These are phyloP conservation scores for Microcebus ravelobensis DNA, from an alignment of 2,113 vertebrate species.

Conservation along the genomic window DNA sequence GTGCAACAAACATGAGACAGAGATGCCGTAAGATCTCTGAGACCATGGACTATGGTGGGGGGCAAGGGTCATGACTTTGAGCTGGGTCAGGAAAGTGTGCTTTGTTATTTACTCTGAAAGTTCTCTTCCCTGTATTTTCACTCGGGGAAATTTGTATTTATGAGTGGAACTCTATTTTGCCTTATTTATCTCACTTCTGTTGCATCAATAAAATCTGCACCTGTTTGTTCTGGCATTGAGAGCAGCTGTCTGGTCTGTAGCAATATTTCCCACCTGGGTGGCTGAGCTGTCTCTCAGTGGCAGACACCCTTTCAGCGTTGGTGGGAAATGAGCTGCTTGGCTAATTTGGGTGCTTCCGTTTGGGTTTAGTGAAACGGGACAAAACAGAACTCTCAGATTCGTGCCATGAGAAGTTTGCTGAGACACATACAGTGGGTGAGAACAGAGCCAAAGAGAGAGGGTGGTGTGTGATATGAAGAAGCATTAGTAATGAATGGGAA, in stretches of 20 bases:
- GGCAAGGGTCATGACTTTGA: background rate
- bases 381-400: background rate
- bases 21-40: background rate
- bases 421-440: background rate
- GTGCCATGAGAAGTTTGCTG: slow-evolving; percentile 21
- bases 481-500: slow-evolving; percentile 77
- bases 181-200: slow-evolving; percentile 79
- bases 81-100: background rate
- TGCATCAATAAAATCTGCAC: slow-evolving; percentile 83
- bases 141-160: slow-evolving; percentile 65
- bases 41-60: background rate
- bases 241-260: slow-evolving; percentile 69
- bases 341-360: slow-evolving; percentile 74
- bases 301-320: slow-evolving; percentile 51
- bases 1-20: background rate
- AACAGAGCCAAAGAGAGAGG: background rate
- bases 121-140: background rate
- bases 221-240: slow-evolving; percentile 85
- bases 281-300: slow-evolving; percentile 69
- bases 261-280: slow-evolving; percentile 82
- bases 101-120: background rate
- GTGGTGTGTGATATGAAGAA: slow-evolving; percentile 49
- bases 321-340: slow-evolving; percentile 72
- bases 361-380: slow-evolving; percentile 20
- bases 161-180: slow-evolving; percentile 68